Evolutionary conservation across 2,888 invertebrate genomes (phyloP).

Genomic region (Lamproptera curius): DNA sequence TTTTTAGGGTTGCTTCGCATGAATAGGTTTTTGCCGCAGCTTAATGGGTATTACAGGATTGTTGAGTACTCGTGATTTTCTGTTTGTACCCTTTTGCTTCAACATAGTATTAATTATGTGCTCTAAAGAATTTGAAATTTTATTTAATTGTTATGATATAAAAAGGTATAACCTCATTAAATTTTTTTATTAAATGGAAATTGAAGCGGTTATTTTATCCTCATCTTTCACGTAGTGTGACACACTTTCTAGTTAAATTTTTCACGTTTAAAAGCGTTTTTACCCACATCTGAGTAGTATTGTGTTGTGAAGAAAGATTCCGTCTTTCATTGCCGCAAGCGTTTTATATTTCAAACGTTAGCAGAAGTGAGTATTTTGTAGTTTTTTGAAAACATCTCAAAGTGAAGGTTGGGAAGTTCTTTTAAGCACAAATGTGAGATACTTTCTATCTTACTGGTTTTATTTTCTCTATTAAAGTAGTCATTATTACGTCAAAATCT

Average conservation of each 20-base stretch:
- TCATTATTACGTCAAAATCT: no score
- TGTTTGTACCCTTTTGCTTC: constrained; percentile 1
- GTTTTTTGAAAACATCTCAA: constrained; percentile 10
- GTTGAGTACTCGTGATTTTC: constrained; percentile 20
- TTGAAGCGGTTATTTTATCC: background rate
- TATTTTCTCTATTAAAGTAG: no score
- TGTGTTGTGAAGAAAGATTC: constrained; percentile 20
- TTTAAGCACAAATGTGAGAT: background rate
- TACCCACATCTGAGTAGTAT: constrained; percentile 16
- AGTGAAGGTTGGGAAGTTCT: constrained; percentile 15
- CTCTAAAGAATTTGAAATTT: background rate
- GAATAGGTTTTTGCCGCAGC: constrained; percentile 42
- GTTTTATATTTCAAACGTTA: constrained; percentile 19
- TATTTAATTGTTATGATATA: background rate
- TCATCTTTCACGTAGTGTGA: constrained; percentile 12
- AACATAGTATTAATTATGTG: background rate
- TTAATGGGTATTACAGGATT: constrained; percentile 35
- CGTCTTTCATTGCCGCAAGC: constrained; percentile 20
- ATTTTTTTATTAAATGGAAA: no score
- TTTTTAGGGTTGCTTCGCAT: constrained; percentile 56
- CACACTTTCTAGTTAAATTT: constrained; percentile 18
- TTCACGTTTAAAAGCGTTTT: constrained; percentile 11
- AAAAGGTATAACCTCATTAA: no score
- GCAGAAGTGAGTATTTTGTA: constrained; percentile 15
- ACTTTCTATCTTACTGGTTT: background rate